These are phyloP conservation scores for Hemicordylus capensis DNA, from an alignment of 2,113 vertebrate genomes.

Conservation along the genomic window DNA sequence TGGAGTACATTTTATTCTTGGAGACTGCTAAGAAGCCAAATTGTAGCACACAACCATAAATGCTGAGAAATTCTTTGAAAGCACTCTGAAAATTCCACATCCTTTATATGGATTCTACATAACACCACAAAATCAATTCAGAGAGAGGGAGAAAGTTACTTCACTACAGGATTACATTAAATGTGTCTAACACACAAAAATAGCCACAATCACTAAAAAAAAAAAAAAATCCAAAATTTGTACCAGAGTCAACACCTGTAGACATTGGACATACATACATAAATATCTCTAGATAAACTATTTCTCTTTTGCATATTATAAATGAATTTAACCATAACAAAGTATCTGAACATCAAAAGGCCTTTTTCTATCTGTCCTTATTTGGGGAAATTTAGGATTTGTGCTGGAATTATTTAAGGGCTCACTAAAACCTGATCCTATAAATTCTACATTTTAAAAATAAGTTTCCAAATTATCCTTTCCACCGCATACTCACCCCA, in stretches of 20 bases:
- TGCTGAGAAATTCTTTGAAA: slow-evolving; percentile 7
- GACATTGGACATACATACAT: too few relatives aligned
- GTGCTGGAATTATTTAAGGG: neutral
- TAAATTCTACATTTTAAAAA: neutral
- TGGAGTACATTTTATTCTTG: slow-evolving; percentile 22
- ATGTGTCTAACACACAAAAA: slow-evolving; percentile 24
- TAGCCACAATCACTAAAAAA: neutral
- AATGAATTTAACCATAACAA: neutral
- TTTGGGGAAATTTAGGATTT: neutral
- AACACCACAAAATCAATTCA: rapidly evolving
- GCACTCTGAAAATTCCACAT: neutral
- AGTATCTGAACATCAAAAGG: neutral
- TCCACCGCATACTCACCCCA: neutral
- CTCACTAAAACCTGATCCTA: neutral
- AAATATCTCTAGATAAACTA: neutral
- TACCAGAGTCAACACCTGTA: neutral
- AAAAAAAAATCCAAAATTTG: neutral
- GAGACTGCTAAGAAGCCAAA: slow-evolving; percentile 37
- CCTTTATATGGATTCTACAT: slow-evolving; percentile 25
- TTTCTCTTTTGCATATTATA: neutral
- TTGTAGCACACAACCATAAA: neutral
- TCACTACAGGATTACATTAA: slow-evolving; percentile 47
- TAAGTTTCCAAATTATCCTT: neutral
- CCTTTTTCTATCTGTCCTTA: neutral
- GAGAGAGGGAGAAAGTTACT: neutral